A percentile compares a stretch with the other conserved stretches of the same genome.
Conservation (phyloP, 2,797 vertebrate genomes). For the Bufotes viridis region DNA sequence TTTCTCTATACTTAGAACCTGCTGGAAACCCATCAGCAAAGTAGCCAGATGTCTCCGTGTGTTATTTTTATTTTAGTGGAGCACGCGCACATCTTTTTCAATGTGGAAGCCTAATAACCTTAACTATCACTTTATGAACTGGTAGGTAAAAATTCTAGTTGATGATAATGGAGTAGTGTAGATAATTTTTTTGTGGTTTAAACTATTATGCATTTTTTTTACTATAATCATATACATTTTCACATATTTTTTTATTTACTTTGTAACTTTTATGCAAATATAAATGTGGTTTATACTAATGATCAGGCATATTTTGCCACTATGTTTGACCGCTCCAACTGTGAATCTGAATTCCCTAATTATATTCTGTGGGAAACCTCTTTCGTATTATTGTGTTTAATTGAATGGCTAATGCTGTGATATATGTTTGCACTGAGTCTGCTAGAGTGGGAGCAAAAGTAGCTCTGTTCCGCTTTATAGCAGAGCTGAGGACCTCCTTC, state of each 20-base stretch:
- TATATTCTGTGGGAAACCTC: too few species aligned
- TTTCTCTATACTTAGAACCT: not conserved
- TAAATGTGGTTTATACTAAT: not conserved
- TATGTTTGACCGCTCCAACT: not conserved
- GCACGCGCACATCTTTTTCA: not conserved
- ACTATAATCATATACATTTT: not conserved
- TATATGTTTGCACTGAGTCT: too few species aligned
- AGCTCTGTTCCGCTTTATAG: too few species aligned
- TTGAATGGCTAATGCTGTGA: too few species aligned
- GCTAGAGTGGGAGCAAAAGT: too few species aligned
- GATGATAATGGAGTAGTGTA: not conserved
- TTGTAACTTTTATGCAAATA: not conserved
- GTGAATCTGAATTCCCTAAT: too few species aligned
- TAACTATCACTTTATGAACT: slow-evolving; percentile 27
- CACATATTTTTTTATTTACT: not conserved
- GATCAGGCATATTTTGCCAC: not conserved
- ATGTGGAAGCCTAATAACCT: not conserved
- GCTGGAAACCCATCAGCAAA: not conserved
- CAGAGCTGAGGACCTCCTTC: too few species aligned
- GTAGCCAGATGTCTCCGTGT: not conserved
- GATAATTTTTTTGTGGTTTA: not conserved
- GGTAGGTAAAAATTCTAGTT: slow-evolving; percentile 6
- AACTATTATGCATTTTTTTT: not conserved
- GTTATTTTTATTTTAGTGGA: slow-evolving; percentile 30
- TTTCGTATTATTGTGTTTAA: too few species aligned